Conservation (phyloP, 2,113 vertebrate species). For the Labrus mixtus region DNA sequence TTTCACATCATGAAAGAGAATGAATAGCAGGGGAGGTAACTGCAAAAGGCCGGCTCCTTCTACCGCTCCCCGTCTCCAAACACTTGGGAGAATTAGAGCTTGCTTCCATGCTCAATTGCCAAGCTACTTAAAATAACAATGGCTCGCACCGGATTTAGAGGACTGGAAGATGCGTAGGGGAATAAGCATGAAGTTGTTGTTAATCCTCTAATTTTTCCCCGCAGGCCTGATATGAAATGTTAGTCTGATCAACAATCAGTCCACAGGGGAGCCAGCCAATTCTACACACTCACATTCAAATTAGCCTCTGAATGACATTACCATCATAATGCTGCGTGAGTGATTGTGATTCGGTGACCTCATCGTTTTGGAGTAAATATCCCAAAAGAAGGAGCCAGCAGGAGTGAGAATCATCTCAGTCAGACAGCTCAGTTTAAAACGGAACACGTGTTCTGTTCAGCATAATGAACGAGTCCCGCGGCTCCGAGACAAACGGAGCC, state of each 20-base stretch:
- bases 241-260: constrained; percentile 75
- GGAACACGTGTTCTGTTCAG: constrained; percentile 9
- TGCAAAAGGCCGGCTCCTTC: constrained; percentile 56
- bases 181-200: constrained; percentile 79
- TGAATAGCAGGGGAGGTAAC: constrained; percentile 56
- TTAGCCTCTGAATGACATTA: constrained; percentile 52
- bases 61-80: constrained; percentile 60
- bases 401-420: constrained; percentile 14
- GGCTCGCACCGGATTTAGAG: constrained; percentile 78
- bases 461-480: constrained; percentile 28
- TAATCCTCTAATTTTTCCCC: constrained; percentile 84
- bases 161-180: constrained; percentile 71
- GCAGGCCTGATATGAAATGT: constrained; percentile 72
- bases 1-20: constrained; percentile 62
- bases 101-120: constrained; percentile 69
- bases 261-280: constrained; percentile 60
- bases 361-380: constrained; percentile 49
- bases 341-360: constrained; percentile 45
- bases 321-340: constrained; percentile 52
- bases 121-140: constrained; percentile 80
- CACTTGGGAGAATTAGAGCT: constrained; percentile 71
- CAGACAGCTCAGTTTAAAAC: constrained; percentile 36
- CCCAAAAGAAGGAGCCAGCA: constrained; percentile 43
- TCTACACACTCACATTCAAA: constrained; percentile 43
- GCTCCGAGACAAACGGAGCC: constrained; percentile 37